These are phyloP conservation scores for Rhea pennata DNA, from an alignment of 2,113 vertebrate genomes.

Conservation along the genomic window DNA sequence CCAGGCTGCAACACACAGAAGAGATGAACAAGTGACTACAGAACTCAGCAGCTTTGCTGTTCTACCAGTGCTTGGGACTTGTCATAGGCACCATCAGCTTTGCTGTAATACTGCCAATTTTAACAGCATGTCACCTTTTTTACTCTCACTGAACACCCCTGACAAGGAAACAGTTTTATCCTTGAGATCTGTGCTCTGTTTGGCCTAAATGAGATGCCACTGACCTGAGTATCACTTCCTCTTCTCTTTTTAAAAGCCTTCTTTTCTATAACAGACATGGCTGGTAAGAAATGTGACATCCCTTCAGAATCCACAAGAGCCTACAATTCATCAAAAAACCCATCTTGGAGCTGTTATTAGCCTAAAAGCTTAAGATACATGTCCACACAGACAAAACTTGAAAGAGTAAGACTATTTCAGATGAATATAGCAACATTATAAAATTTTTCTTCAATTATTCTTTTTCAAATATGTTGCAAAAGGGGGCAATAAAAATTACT, in stretches of 20 bases:
- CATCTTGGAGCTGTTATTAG: background rate
- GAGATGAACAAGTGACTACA: background rate
- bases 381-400: background rate
- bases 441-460: background rate
- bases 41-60: background rate
- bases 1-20: background rate
- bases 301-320: background rate
- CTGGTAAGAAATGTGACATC: background rate
- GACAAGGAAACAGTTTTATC: background rate
- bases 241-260: background rate
- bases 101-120: background rate
- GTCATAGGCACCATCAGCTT: background rate
- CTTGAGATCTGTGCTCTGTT: background rate
- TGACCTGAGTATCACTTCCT: accelerated
- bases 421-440: no score
- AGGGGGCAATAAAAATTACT: accelerated
- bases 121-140: background rate
- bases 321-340: background rate
- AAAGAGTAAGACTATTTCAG: background rate
- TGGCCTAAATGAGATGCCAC: background rate
- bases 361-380: background rate
- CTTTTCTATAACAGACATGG: background rate
- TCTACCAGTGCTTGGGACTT: background rate
- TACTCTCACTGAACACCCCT: background rate
- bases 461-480: background rate